These are phyloP conservation scores for Drosophila bipectinata DNA, from an alignment of 1,140 invertebrate species.

Conservation along the genomic window DNA sequence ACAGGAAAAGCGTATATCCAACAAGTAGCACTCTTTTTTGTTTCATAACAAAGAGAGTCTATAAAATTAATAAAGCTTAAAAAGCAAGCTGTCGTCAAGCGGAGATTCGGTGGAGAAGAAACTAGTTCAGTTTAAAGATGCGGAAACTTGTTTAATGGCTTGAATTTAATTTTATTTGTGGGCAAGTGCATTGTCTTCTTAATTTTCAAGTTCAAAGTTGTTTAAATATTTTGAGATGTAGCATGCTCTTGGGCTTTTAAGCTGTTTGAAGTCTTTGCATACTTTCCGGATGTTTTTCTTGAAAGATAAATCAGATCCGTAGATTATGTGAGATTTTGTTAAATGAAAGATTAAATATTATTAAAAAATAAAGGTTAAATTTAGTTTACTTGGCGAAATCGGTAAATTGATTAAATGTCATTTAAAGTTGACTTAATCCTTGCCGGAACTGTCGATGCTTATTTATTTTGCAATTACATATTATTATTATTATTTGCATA, in stretches of 20 bases:
- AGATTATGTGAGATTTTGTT: neutral
- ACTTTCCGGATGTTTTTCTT: constrained; percentile 1
- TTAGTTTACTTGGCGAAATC: neutral
- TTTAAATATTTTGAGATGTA: neutral
- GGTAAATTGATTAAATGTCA: neutral
- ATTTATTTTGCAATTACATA: constrained; percentile 5
- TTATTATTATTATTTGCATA: constrained; percentile 10
- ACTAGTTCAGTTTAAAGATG: constrained; percentile 42
- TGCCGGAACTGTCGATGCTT: neutral
- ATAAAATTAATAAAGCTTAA: constrained; percentile 11
- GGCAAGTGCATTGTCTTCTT: constrained; percentile 36
- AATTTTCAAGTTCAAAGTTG: constrained; percentile 36
- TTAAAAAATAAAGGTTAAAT: neutral
- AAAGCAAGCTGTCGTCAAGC: constrained; percentile 44
- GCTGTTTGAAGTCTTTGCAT: neutral
- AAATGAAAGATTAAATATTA: neutral
- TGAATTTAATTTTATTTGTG: constrained; percentile 35
- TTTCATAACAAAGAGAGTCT: constrained; percentile 17
- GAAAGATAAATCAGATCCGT: neutral
- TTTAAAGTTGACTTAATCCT: neutral
- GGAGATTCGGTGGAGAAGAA: constrained; percentile 8
- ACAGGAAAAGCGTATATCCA: constrained; percentile 18
- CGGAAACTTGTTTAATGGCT: constrained; percentile 47
- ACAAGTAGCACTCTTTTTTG: constrained; percentile 26
- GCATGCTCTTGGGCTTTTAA: constrained; percentile 6